A percentile compares a stretch with the other conserved stretches of the same genome.
These are phyloP conservation scores for Aphelenchoides avenae DNA, from an alignment of 1,140 invertebrate species.

Conservation along the genomic window DNA sequence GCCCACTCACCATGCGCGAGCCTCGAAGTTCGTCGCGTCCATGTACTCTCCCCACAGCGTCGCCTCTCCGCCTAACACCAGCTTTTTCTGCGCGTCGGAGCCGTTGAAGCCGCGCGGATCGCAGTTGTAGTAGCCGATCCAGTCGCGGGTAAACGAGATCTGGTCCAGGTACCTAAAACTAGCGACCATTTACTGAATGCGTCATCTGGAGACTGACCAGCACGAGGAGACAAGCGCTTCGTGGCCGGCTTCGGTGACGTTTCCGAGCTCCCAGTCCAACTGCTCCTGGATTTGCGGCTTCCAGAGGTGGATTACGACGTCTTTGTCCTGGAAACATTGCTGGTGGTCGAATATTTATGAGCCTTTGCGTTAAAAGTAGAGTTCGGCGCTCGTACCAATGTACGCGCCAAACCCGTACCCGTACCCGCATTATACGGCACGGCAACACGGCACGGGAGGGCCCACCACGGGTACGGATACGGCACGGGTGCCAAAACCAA, in stretches of 20 bases:
- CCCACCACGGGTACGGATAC: too few relatives aligned
- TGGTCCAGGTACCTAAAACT: conserved; percentile 66
- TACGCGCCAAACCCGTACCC: too few relatives aligned
- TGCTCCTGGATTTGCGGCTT: conserved; percentile 47
- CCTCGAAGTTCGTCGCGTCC: conserved; percentile 59
- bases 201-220: conserved; percentile 57
- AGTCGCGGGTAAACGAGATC: conserved; percentile 49
- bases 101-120: conserved; percentile 70
- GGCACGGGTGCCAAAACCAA: too few relatives aligned
- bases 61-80: conserved; percentile 75
- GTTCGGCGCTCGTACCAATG: too few relatives aligned
- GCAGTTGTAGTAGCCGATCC: conserved; percentile 65
- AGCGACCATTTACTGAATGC: too few relatives aligned
- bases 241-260: conserved; percentile 66
- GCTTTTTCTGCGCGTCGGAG: conserved; percentile 45
- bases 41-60: conserved; percentile 74
- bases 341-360: too few relatives aligned
- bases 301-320: conserved; percentile 63
- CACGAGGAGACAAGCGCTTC: conserved; percentile 59
- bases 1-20: conserved; percentile 51
- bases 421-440: too few relatives aligned
- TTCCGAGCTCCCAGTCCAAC: conserved; percentile 60
- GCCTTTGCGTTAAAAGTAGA: too few relatives aligned
- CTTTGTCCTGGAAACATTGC: too few relatives aligned
- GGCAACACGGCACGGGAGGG: too few relatives aligned